Evolutionary conservation across 2,888 invertebrate genomes (phyloP).

Genomic region (Scaptomyza parva): DNA sequence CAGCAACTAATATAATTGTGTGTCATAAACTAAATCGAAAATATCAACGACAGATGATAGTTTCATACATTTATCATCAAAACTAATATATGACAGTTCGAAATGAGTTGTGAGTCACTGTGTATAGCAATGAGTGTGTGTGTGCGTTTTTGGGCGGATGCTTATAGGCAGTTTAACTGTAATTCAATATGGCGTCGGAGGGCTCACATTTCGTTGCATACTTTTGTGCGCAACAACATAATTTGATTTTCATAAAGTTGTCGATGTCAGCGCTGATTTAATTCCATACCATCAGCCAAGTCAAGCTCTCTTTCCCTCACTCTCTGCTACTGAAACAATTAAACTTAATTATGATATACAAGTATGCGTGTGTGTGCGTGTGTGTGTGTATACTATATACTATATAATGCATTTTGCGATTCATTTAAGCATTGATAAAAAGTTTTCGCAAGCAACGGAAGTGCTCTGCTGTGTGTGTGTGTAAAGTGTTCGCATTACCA

Average conservation of each 20-base stretch:
- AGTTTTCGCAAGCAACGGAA: constrained; percentile 46
- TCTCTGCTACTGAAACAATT: constrained; percentile 64
- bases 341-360: constrained; percentile 75
- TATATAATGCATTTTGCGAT: constrained; percentile 40
- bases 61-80: too few relatives aligned
- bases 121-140: constrained; percentile 13
- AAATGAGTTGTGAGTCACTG: too few relatives aligned
- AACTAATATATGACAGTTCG: too few relatives aligned
- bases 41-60: too few relatives aligned
- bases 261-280: constrained; percentile 78
- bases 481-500: constrained; percentile 24
- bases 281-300: constrained; percentile 68
- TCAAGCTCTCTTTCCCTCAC: constrained; percentile 9
- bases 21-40: too few relatives aligned
- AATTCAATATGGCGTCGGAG: constrained; percentile 66
- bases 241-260: constrained; percentile 77
- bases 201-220: constrained; percentile 61
- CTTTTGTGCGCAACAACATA: constrained; percentile 61
- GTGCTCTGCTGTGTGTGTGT: constrained; percentile 24
- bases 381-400: constrained; percentile 3
- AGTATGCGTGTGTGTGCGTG: constrained; percentile 2
- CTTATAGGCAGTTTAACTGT: constrained; percentile 74
- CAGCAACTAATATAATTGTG: too few relatives aligned
- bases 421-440: constrained; percentile 67
- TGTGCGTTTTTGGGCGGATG: constrained; percentile 35